Evolutionary conservation across 2,797 vertebrate genomes (phyloP).

Genomic region (Manis crassicaudata): DNA sequence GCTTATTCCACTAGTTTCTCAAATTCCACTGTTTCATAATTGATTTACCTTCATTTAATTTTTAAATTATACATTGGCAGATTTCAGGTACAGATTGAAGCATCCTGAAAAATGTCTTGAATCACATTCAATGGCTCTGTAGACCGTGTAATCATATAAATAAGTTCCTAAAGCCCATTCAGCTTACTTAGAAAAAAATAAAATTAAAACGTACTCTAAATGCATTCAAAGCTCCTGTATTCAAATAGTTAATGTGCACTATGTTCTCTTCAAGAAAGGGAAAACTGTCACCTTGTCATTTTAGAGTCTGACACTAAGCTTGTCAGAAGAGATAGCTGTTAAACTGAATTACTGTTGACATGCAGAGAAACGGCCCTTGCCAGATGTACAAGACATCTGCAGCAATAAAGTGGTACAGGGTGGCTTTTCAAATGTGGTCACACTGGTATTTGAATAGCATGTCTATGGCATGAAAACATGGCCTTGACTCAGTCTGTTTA

Average conservation of each 20-base stretch:
- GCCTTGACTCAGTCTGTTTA: constrained; percentile 82
- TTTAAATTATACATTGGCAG: background rate
- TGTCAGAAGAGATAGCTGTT: constrained; percentile 91
- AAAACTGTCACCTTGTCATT: constrained; percentile 89
- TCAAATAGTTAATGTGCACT: constrained; percentile 86
- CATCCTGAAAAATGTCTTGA: background rate
- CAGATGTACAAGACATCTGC: constrained; percentile 91
- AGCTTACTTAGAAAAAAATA: constrained; percentile 26
- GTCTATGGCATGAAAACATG: constrained; percentile 83
- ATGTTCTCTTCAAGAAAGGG: constrained; percentile 84
- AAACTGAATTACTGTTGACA: constrained; percentile 90
- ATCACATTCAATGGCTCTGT: constrained; percentile 61
- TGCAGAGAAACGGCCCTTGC: constrained; percentile 86
- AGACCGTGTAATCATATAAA: constrained; percentile 41
- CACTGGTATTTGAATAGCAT: constrained; percentile 85
- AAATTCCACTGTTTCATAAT: constrained; percentile 23
- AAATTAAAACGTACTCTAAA: constrained; percentile 27
- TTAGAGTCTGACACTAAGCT: constrained; percentile 88
- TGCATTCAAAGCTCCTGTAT: constrained; percentile 67
- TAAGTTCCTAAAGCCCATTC: constrained; percentile 65
- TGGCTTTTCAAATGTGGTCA: constrained; percentile 88
- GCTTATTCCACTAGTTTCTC: background rate
- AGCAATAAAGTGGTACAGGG: constrained; percentile 86
- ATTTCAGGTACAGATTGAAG: constrained; percentile 61
- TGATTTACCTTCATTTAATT: background rate